Evolutionary conservation across 2,797 vertebrate genomes (phyloP).

Genomic region (Pteropus rufus): DNA sequence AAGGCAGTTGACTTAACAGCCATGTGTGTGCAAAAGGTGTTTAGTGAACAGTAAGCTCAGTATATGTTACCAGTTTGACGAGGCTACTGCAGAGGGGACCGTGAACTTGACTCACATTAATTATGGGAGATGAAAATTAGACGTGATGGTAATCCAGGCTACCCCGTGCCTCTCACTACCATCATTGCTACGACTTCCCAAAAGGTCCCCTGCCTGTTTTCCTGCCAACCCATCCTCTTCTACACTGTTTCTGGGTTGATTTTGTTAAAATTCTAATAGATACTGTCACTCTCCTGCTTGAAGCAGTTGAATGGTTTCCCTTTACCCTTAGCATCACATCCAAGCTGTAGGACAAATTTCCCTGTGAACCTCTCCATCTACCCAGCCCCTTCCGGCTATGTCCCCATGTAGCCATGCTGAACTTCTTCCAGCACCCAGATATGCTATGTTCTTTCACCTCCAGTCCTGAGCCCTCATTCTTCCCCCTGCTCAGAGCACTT

Average conservation of each 20-base stretch:
- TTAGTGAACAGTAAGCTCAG: background rate
- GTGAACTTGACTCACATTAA: background rate
- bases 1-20: conserved; percentile 17
- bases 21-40: background rate
- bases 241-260: background rate
- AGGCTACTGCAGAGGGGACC: background rate
- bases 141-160: background rate
- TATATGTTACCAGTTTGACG: background rate
- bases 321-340: background rate
- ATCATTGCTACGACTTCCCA: background rate
- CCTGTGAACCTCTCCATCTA: background rate
- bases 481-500: background rate
- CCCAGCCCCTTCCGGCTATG: background rate
- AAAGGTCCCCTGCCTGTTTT: background rate
- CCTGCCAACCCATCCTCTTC: background rate
- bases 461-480: background rate
- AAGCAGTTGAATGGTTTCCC: background rate
- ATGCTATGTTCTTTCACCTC: background rate
- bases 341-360: background rate
- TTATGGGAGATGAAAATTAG: background rate
- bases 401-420: background rate
- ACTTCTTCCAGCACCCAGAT: background rate
- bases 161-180: background rate
- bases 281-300: background rate
- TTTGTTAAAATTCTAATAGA: background rate